These are phyloP conservation scores for Rallus limicola DNA, from an alignment of 2,113 vertebrate genomes.

Conservation along the genomic window DNA sequence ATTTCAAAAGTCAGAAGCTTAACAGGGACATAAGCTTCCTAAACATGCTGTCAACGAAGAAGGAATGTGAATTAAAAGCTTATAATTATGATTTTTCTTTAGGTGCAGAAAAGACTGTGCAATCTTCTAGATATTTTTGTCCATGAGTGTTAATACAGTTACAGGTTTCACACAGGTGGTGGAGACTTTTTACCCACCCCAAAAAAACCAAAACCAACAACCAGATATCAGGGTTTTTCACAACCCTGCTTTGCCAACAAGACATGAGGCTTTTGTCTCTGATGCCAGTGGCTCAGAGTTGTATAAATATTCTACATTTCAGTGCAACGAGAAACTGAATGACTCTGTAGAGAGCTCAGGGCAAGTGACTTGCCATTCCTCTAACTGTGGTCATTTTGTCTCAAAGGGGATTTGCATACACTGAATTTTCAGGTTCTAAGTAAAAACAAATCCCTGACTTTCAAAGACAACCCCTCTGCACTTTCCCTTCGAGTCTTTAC, in stretches of 20 bases:
- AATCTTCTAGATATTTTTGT: not conserved
- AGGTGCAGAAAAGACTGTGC: not conserved
- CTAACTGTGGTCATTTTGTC: slow-evolving; percentile 47
- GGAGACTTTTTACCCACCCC: not conserved
- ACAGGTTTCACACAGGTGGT: not conserved
- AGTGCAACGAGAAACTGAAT: slow-evolving; percentile 27
- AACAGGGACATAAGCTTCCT: slow-evolving; percentile 58
- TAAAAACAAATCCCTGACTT: slow-evolving; percentile 25
- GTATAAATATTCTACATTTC: slow-evolving; percentile 45
- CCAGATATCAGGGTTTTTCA: not conserved
- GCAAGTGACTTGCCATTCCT: slow-evolving; percentile 56
- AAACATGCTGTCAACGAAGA: slow-evolving; percentile 38
- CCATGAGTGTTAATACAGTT: not conserved
- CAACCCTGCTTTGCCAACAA: slow-evolving; percentile 12
- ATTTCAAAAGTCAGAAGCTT: slow-evolving; percentile 65
- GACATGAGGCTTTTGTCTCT: slow-evolving; percentile 27
- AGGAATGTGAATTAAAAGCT: slow-evolving; percentile 29
- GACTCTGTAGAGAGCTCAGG: slow-evolving; percentile 38
- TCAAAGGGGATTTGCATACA: not conserved
- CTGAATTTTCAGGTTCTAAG: slow-evolving; percentile 4
- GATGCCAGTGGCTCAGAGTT: slow-evolving; percentile 13
- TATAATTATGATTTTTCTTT: slow-evolving; percentile 45
- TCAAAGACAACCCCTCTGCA: slow-evolving; percentile 22
- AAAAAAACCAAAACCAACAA: not conserved
- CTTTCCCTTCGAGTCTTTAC: not conserved